These are phyloP conservation scores for Erynnis tages DNA, from an alignment of 2,888 invertebrate genomes.

Conservation along the genomic window DNA sequence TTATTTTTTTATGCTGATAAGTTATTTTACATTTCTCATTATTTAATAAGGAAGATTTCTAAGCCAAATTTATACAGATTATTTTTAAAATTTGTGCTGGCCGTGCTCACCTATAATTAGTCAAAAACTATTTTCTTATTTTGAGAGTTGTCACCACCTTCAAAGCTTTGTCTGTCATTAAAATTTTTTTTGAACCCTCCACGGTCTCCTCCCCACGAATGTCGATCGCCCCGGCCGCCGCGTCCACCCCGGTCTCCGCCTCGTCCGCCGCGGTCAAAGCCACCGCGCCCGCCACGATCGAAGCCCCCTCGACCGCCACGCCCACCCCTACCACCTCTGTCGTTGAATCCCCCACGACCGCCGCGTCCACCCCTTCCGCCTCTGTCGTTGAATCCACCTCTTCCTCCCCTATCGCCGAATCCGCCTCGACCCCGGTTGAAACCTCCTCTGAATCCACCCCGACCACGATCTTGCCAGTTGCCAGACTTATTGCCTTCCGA, in stretches of 20 bases:
- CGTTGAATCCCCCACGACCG: conserved; percentile 51
- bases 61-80: too few species aligned
- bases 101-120: conserved; percentile 56
- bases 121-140: conserved; percentile 90
- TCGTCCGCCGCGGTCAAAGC: conserved; percentile 49
- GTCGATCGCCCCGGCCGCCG: conserved; percentile 53
- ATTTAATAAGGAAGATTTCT: too few species aligned
- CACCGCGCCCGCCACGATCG: conserved; percentile 41
- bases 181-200: conserved; percentile 73
- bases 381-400: conserved; percentile 45
- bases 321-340: conserved; percentile 40
- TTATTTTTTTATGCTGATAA: too few species aligned
- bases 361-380: conserved; percentile 42
- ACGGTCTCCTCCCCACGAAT: conserved; percentile 70
- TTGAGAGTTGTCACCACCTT: conserved; percentile 75
- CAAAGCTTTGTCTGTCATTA: conserved; percentile 85
- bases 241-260: conserved; percentile 53
- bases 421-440: conserved; percentile 53
- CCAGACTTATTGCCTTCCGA: conserved; percentile 50
- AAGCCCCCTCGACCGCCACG: conserved; percentile 49
- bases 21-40: too few species aligned
- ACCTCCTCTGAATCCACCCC: conserved; percentile 48
- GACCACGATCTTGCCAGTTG: conserved; percentile 52
- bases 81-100: too few species aligned
- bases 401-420: conserved; percentile 48